Base-by-base conservation (phyloP, 2,113 vertebrate species). In the Nycticryphes semicollaris region DNA sequence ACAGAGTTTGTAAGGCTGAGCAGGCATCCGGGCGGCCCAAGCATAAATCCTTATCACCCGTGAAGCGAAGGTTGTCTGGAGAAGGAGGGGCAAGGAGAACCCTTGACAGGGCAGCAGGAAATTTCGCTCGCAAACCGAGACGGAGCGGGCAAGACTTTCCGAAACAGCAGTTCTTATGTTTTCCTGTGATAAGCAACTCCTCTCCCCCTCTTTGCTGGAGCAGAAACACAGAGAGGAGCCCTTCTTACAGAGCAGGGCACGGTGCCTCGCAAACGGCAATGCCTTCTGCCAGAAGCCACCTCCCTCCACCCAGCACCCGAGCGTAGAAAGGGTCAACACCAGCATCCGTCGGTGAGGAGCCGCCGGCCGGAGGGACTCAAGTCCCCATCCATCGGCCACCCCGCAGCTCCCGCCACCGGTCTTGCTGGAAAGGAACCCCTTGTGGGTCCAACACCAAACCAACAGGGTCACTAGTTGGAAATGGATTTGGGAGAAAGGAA, bases 361-460 rank as follows among this genome's bases (percentile, higher is more conserved):
- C 9, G 37, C 60, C 24, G 45, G 50, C 64, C 10, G 4, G 43
- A 7, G 77, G 79, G 59, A 37, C 35, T 7, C 2, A 3, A 39
- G 0, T 13, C 48, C 66, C 75, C 12, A 10, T 1, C 39, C 1
- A 9, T 9, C 7, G 2, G 68, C 69, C 14, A 0, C 53, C 59
- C 1, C 3, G 57, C 77, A n/a, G 33, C 66, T 8, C 12, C 20
- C 6, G 6, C 75, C 1, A 64, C 78, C 51, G 43, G 1, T 4
- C 30, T 10, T 1, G 39, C 20, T 14, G 74, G 54, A 1, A 33
- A 5, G 1, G 12, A 68, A 28, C 84, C 76, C 72, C 20, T 35
- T 35, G 0, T 17, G 47, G 0, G 8, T 1, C 6, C 3, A 9
- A 11, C 0, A 54, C 56, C 8, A n/a, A 13, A 6, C 48, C 8